These are phyloP conservation scores for Paralinhomoeus sp. DNA, from an alignment of 2,888 invertebrate genomes.

Conservation along the genomic window DNA sequence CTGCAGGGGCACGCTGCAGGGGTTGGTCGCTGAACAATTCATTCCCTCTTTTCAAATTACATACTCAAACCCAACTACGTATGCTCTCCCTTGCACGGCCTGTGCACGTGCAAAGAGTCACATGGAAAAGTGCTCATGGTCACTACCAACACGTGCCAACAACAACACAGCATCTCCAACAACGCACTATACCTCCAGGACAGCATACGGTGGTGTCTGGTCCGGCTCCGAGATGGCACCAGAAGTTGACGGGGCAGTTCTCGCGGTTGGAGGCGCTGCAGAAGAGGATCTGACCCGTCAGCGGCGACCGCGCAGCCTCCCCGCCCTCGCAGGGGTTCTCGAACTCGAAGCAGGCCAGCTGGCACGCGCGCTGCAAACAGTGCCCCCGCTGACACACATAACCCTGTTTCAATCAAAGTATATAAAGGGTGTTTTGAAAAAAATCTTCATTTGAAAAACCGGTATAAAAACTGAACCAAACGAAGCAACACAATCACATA, in stretches of 20 bases:
- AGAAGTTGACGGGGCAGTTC: slow-evolving; percentile 9
- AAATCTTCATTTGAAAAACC: too few relatives aligned
- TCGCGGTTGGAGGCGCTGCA: slow-evolving; percentile 12
- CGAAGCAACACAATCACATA: too few relatives aligned
- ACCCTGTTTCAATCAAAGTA: too few relatives aligned
- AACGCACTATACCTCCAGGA: slow-evolving; percentile 6
- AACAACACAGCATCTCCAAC: neutral
- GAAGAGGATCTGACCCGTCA: slow-evolving; percentile 7
- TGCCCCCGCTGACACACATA: too few relatives aligned
- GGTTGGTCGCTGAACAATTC: slow-evolving; percentile 21
- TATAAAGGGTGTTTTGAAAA: too few relatives aligned
- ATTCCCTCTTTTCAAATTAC: neutral
- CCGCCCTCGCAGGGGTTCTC: slow-evolving; percentile 25
- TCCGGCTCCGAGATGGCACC: slow-evolving; percentile 21
- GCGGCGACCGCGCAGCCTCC: slow-evolving; percentile 15
- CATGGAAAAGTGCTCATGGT: too few relatives aligned
- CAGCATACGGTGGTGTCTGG: slow-evolving; percentile 16
- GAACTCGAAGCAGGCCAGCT: slow-evolving; percentile 20
- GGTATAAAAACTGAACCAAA: too few relatives aligned
- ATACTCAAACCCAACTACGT: neutral
- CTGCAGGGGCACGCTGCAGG: slow-evolving; percentile 24
- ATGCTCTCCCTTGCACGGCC: too few relatives aligned
- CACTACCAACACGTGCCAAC: neutral
- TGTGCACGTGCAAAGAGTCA: too few relatives aligned
- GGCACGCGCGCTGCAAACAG: slow-evolving; percentile 18